phyloP scores from a whole-genome alignment of 2,113 vertebrate species.

The Pycnonotus jocosus region DNA sequence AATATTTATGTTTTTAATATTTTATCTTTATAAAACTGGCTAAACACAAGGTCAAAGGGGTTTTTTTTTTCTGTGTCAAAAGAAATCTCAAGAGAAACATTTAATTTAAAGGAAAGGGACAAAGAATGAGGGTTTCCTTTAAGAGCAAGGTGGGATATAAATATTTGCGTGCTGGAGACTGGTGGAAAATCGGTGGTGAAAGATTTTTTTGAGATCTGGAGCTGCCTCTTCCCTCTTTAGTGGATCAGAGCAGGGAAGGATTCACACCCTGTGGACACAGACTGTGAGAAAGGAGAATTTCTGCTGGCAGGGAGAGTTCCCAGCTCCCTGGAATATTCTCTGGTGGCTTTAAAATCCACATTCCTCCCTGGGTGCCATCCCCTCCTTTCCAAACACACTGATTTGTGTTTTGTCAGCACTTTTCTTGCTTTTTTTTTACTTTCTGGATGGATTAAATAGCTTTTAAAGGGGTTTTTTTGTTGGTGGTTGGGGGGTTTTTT shows the following conservation, averaged over 20 bases:
- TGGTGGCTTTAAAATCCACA: background rate
- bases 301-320: background rate
- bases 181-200: too few species aligned
- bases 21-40: background rate
- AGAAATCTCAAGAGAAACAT: background rate
- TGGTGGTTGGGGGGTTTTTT: too few species aligned
- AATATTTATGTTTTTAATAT: too few species aligned
- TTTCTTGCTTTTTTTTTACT: background rate
- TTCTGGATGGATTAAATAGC: background rate
- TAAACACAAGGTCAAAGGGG: background rate
- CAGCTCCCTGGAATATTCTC: background rate
- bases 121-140: background rate
- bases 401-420: background rate
- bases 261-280: background rate
- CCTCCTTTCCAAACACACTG: background rate
- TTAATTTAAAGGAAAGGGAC: background rate
- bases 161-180: background rate
- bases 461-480: too few species aligned
- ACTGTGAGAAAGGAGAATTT: background rate
- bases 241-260: background rate
- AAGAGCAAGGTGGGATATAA: background rate
- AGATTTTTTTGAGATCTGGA: background rate
- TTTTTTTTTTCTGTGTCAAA: background rate
- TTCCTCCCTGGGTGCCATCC: background rate
- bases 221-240: rapidly evolving